A percentile compares a stretch with the other conserved stretches of the same genome.
Evolutionary conservation across 2,113 vertebrate species (phyloP).

Genomic region (Rattus norvegicus): GRCr8 NC_086031.1:45347501-45348000

Average conservation of each 20-base stretch:
- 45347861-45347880: constrained; percentile 98
- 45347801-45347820: constrained; percentile 99
- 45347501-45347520: background rate
- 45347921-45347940: constrained; percentile 98
- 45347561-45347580: background rate
- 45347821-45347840: constrained; percentile 96
- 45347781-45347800: constrained; percentile 97
- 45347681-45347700: background rate
- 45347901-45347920: constrained; percentile 98
- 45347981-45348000: constrained; percentile 90
- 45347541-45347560: constrained; percentile 29
- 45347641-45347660: background rate
- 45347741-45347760: background rate
- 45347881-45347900: constrained; percentile 99
- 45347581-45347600: background rate
- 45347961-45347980: constrained; percentile 99
- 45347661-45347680: background rate
- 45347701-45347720: background rate
- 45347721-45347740: background rate
- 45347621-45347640: background rate
- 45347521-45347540: background rate
- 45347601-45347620: background rate
- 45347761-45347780: background rate
- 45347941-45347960: constrained; percentile 99
- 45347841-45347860: constrained; percentile 99